phyloP scores from a whole-genome alignment of 1,140 invertebrate genomes.

The Drosophila melanica region DNA sequence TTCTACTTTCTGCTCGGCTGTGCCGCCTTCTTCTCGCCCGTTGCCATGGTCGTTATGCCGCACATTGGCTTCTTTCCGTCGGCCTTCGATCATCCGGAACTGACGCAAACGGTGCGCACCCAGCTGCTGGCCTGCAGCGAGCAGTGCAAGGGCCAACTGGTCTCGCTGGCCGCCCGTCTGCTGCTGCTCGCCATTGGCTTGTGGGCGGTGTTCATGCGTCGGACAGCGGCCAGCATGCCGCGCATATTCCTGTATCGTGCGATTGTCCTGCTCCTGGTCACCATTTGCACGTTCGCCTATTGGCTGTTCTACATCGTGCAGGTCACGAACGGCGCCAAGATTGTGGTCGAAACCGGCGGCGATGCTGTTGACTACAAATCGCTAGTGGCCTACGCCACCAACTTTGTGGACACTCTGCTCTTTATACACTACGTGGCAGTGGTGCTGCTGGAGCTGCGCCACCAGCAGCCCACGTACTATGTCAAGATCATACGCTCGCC shows the following conservation, averaged over 20 bases:
- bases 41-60: slow-evolving; percentile 97
- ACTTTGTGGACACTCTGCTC: slow-evolving; percentile 95
- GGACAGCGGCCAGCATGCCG: slow-evolving; percentile 93
- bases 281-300: slow-evolving; percentile 96
- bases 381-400: slow-evolving; percentile 95
- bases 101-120: slow-evolving; percentile 85
- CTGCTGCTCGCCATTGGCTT: slow-evolving; percentile 95
- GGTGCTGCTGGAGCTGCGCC: slow-evolving; percentile 95
- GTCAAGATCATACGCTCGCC: slow-evolving; percentile 97
- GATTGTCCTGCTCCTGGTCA: slow-evolving; percentile 93
- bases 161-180: slow-evolving; percentile 96
- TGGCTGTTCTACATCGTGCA: slow-evolving; percentile 99
- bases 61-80: slow-evolving; percentile 92
- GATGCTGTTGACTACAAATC: slow-evolving; percentile 92
- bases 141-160: slow-evolving; percentile 92
- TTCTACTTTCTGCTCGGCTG: slow-evolving; percentile 91
- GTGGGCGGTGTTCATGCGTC: slow-evolving; percentile 94
- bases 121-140: slow-evolving; percentile 89
- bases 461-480: slow-evolving; percentile 94
- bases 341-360: slow-evolving; percentile 89
- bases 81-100: slow-evolving; percentile 84
- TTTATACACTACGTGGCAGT: slow-evolving; percentile 98
- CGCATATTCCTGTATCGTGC: slow-evolving; percentile 96
- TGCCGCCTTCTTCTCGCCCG: slow-evolving; percentile 94
- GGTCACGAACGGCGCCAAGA: slow-evolving; percentile 91